Conservation (phyloP, 2,888 invertebrate genomes). For the Drosophila histrio region DNA sequence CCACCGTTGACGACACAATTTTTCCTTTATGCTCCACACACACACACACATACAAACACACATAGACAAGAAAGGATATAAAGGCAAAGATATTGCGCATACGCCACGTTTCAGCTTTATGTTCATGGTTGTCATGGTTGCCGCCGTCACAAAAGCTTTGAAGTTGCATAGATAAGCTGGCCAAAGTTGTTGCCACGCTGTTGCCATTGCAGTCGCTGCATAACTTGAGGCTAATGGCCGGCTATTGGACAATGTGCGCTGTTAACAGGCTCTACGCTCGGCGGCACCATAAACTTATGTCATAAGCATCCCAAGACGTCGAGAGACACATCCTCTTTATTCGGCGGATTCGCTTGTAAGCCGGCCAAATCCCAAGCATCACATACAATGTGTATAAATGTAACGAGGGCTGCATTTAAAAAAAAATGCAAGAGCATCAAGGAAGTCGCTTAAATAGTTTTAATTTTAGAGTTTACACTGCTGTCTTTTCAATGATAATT, state of each 20-base stretch:
- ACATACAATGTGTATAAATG: background rate
- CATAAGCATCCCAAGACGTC: conserved; percentile 46
- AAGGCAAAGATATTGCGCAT: conserved; percentile 72
- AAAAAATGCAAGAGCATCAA: background rate
- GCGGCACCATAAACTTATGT: conserved; percentile 57
- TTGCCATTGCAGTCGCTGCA: conserved; percentile 58
- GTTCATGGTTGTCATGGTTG: conserved; percentile 51
- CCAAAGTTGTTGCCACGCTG: conserved; percentile 33
- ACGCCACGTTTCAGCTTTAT: conserved; percentile 67
- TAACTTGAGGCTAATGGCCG: conserved; percentile 68
- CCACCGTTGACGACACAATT: conserved; percentile 68
- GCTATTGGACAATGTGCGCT: conserved; percentile 49
- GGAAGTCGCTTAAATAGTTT: background rate
- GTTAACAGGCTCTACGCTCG: conserved; percentile 38
- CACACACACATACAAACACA: background rate
- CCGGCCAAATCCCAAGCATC: conserved; percentile 17
- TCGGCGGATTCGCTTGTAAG: conserved; percentile 20
- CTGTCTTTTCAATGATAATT: background rate
- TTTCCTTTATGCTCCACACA: conserved; percentile 54
- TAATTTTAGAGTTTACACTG: background rate
- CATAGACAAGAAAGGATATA: conserved; percentile 16
- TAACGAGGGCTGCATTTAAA: conserved; percentile 3
- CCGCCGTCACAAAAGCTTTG: conserved; percentile 73
- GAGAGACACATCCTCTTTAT: background rate
- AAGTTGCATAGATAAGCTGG: conserved; percentile 68